Conservation (phyloP, 2,797 vertebrate genomes). For the Cyprinodon diabolis region DNA sequence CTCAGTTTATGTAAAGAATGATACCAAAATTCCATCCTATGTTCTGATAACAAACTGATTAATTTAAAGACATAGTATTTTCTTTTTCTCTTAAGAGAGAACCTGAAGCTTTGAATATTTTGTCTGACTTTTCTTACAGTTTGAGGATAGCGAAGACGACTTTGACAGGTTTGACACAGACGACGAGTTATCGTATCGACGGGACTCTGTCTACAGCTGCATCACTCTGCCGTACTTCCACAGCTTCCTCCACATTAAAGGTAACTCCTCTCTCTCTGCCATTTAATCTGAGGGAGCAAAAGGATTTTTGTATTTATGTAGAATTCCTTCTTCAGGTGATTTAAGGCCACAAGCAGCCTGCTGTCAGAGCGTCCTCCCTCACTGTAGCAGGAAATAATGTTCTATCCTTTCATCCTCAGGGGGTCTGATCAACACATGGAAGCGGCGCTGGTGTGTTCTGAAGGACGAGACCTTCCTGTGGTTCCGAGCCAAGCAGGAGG, state of each 20-base stretch:
- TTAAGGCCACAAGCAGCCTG: no score
- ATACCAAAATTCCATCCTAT: no score
- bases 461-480: slow-evolving; percentile 98
- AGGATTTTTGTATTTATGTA: no score
- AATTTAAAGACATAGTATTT: no score
- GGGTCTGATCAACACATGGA: slow-evolving; percentile 95
- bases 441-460: slow-evolving; percentile 95
- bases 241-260: slow-evolving; percentile 97
- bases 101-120: not conserved
- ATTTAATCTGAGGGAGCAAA: not conserved
- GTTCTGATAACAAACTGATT: no score
- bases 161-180: slow-evolving; percentile 94
- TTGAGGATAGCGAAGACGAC: slow-evolving; percentile 98
- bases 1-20: no score
- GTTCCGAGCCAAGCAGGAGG: slow-evolving; percentile 98
- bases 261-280: slow-evolving; percentile 61
- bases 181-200: slow-evolving; percentile 90
- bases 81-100: not conserved
- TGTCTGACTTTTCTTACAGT: slow-evolving; percentile 68
- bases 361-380: not conserved
- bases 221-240: slow-evolving; percentile 96
- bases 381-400: not conserved
- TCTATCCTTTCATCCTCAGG: slow-evolving; percentile 69
- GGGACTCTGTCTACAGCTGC: slow-evolving; percentile 97
- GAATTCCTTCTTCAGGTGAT: no score